Evolutionary conservation across 2,888 invertebrate genomes (phyloP), one percentile per base, ranked within the genome.

Genomic region (Melitaea athalia): DNA sequence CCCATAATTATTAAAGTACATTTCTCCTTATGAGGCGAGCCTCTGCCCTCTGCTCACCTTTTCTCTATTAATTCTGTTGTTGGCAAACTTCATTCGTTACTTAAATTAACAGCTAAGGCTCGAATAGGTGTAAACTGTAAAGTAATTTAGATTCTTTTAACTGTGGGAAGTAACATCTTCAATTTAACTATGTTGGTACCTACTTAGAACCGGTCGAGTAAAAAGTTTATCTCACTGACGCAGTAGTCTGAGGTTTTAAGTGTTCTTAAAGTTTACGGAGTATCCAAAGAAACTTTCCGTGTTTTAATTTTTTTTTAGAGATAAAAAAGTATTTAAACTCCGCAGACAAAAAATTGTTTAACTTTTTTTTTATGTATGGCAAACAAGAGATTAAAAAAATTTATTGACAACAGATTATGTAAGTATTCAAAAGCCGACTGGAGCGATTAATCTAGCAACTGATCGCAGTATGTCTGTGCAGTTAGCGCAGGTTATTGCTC

Each of bases 361-460:
- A 24, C 1, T 3, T n/a, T n/a, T 49, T 14, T 49, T n/a, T 3
- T 49, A 1, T 49, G 14, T 14, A 33, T 38, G 33, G 0, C n/a
- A 38, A 57, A 15, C 5, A 8, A 14, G 33, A 14, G 31, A 6
- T 7, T 55, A n/a, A 31, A 42, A 57, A 42, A 38, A 15, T 11
- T 10, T 10, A 55, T 7, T 8, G 4, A 15, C 15, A 4, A 57
- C n/a, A 57, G 15, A 42, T n/a, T n/a, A 57, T 8, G 15, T 17
- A 47, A 50, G 49, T 61, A 68, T 64, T 64, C 68, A 42, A 31
- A 50, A 11, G 61, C 50, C 60, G 49, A 49, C 70, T 68, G 60
- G 59, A 67, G 60, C 73, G 69, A 75, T 72, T 73, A 71, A 75
- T 78, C 76, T 68, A 33, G 60, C 68, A 64, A 78, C 74, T 42